Evolutionary conservation across 2,888 invertebrate species (phyloP), one percentile per base, ranked within the genome.

Genomic region (Mamestra brassicae): DNA sequence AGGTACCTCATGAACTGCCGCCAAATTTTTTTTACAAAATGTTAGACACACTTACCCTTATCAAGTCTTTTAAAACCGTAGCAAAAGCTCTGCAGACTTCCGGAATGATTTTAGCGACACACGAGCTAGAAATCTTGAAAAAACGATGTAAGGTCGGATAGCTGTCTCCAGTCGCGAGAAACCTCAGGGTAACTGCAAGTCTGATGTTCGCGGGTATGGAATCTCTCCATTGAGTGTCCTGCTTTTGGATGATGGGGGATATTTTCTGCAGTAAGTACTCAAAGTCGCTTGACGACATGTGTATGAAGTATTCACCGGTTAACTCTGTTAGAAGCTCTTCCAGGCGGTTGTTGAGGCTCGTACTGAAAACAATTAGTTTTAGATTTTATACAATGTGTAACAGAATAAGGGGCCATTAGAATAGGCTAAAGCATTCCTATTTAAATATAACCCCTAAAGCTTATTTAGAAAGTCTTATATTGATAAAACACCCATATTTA

Each of bases 241-340:
- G 79, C 11, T 81, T 81, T 38, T 78, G 62, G 7, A 83, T 74
- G 1, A 81, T 67, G 0, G 83, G 83, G 0, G 83, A 63, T 55
- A 81, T 73, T 63, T 64, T 83, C 42, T 74, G 83, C 7, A 81
- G 26, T 11, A 81, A 47, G n/a, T 70, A 71, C 15, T 83, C 84
- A 17, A 74, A 83, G 67, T 83, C 81, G 0, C 26, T 79, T 10
- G 80, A 50, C 1, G 81, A 81, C 81, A 83, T 83, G 26, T 83
- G 79, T 0, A 81, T 1, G 8, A 81, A 81, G 55, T 83, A 81
- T 60, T 81, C 65, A 3, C 83, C 80, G 0, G 65, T 10, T 26
- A 62, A 15, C n/a, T 67, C 81, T 0, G 84, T 64, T 4, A 66
- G 45, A 0, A 81, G 69, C 36, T 81, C 69, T 0, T 36, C 26